Evolutionary conservation across 1,140 invertebrate species (phyloP).

Genomic region (Meteorus sp.): DNA sequence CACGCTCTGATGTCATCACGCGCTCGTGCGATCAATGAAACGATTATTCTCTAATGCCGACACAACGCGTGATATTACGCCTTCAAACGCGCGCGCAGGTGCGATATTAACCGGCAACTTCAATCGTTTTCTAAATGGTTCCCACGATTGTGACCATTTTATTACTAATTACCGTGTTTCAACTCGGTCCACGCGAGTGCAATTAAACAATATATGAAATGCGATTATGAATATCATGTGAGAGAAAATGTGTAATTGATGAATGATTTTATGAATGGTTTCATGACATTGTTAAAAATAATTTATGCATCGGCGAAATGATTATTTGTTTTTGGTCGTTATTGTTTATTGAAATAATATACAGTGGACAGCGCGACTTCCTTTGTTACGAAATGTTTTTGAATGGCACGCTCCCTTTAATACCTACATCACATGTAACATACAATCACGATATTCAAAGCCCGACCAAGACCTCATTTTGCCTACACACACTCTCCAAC

Average conservation of each 20-base stretch:
- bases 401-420: slow-evolving; percentile 17
- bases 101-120: background rate
- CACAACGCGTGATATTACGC: too few species aligned
- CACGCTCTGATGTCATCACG: background rate
- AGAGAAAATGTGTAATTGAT: too few species aligned
- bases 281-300: too few species aligned
- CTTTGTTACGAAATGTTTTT: slow-evolving; percentile 17
- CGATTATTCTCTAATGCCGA: background rate
- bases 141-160: too few species aligned
- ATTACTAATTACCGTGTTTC: background rate
- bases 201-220: too few species aligned
- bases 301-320: too few species aligned
- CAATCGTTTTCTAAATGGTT: background rate
- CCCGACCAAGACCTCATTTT: slow-evolving; percentile 33
- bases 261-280: too few species aligned
- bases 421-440: slow-evolving; percentile 2
- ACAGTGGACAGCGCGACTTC: slow-evolving; percentile 15
- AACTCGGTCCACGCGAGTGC: too few species aligned
- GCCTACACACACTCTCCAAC: slow-evolving; percentile 26
- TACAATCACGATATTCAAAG: background rate
- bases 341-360: too few species aligned
- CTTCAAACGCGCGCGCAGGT: background rate
- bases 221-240: too few species aligned
- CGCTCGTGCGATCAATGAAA: background rate
- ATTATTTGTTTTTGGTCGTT: too few species aligned